Evolutionary conservation across 2,888 invertebrate genomes (phyloP).

Genomic region (Heliconius sara): DNA sequence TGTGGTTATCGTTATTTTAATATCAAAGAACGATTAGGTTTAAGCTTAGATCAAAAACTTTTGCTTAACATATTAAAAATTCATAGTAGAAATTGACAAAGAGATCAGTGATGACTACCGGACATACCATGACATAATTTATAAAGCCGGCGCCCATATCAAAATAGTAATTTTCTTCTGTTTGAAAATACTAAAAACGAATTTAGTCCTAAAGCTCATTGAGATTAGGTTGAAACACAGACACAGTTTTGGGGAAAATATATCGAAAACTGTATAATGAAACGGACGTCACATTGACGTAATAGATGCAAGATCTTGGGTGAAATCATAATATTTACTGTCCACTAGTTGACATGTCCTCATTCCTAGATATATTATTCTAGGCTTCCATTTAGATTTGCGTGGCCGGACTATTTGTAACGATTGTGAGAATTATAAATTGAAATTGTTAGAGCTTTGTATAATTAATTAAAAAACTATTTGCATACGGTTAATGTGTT

Average conservation of each 20-base stretch:
- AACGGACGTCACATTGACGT: conserved; percentile 82
- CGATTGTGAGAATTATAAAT: conserved; percentile 25
- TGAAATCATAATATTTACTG: conserved; percentile 81
- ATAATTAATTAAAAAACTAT: background rate
- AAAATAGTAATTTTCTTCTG: conserved; percentile 69
- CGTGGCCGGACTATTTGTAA: conserved; percentile 33
- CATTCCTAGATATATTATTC: conserved; percentile 74
- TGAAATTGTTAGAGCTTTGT: conserved; percentile 35
- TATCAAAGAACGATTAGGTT: conserved; percentile 61
- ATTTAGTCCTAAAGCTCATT: conserved; percentile 59
- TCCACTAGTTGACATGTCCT: conserved; percentile 69
- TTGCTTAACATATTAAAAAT: conserved; percentile 58
- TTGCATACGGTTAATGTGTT: conserved; percentile 16
- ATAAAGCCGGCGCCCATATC: conserved; percentile 72
- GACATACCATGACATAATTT: conserved; percentile 80
- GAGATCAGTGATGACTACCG: conserved; percentile 74
- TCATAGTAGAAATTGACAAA: conserved; percentile 63
- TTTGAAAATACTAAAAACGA: conserved; percentile 55
- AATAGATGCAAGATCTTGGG: conserved; percentile 77
- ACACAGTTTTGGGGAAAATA: conserved; percentile 62
- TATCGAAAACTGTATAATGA: conserved; percentile 69
- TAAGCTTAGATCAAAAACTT: conserved; percentile 66
- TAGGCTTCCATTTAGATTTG: conserved; percentile 45
- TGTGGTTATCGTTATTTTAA: conserved; percentile 63
- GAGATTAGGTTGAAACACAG: conserved; percentile 60